Base-by-base conservation (phyloP, 1,140 invertebrate genomes). In the Pissodes strobi region DNA sequence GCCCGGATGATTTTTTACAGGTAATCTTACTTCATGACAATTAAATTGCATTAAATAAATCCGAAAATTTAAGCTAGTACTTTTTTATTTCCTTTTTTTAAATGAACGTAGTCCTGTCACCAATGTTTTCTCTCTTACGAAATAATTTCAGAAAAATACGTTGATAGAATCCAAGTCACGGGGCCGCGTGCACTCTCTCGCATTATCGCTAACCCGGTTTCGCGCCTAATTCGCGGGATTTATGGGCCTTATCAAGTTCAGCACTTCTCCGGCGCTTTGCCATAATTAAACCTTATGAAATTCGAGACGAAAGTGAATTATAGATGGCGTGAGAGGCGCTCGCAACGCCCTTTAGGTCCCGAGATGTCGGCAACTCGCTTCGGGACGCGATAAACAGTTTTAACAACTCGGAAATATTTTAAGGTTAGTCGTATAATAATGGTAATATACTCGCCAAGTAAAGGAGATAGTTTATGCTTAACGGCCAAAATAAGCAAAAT, bases 231-330 rank as follows among this genome's bases (percentile, higher is more conserved):
- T 58, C 39, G 55, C 39, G 19, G 55, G 27, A 57, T 58, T 58
- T 58, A 58, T 46, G 55, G 22, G 55, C 34, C 22, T 58, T 58
- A 58, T 58, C 55, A 25, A 22, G 55, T 58, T 43, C 15, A 46
- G 39, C 55, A 43, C 39, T 25, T 58, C 23, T n/a, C 55, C 55
- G 39, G 39, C 55, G 34, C 41, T 43, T 58, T 21, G 52, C 52
- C 38, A 55, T 58, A 58, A 58, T 58, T 45, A 58, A 58, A 58
- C 55, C 52, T 43, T 45, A 45, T 58, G 55, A 58, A 58, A 45
- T 45, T 58, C 38, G 41, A 58, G 41, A 58, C 22, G 37, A 55
- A 30, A 38, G 52, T 55, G 52, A 41, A 41, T 55, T 38, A 55
- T 41, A 25, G 37, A 55, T 52, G 45, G 45, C 22, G 39, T 17